phyloP scores from a whole-genome alignment of 2,888 invertebrate species.

The Rugalucina vietnamica region DNA sequence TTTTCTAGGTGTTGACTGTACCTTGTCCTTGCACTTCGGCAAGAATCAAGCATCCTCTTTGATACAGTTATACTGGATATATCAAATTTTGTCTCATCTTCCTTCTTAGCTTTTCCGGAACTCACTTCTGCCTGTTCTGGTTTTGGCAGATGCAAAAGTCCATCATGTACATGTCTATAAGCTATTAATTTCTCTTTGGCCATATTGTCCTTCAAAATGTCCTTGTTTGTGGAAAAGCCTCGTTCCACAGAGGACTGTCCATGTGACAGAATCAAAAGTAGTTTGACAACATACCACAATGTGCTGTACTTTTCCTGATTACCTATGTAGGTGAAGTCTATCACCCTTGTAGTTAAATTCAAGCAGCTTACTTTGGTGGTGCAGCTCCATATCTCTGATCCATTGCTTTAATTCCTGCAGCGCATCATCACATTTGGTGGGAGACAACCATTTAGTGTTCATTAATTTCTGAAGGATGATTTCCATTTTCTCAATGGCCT shows the following conservation, averaged over 20 bases:
- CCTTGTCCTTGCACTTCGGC: constrained; percentile 27
- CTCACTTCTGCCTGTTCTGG: neutral
- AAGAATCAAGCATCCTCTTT: constrained; percentile 33
- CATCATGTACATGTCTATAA: constrained; percentile 39
- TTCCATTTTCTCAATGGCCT: no score
- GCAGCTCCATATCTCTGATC: constrained; percentile 33
- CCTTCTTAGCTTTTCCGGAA: neutral
- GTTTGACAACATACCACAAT: constrained; percentile 33
- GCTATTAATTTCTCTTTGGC: constrained; percentile 24
- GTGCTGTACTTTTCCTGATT: constrained; percentile 27
- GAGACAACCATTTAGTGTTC: no score
- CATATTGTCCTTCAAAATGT: constrained; percentile 36
- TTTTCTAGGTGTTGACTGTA: constrained; percentile 23
- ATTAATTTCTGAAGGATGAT: constrained; percentile 24
- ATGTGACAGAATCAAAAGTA: constrained; percentile 42
- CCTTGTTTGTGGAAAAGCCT: constrained; percentile 46
- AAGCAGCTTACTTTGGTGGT: constrained; percentile 3
- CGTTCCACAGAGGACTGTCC: constrained; percentile 44
- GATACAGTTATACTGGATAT: constrained; percentile 23
- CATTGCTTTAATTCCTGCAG: no score
- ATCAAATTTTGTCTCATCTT: constrained; percentile 2
- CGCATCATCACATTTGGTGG: no score
- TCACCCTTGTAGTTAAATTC: constrained; percentile 19
- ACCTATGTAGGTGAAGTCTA: no score
- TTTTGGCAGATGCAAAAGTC: constrained; percentile 31